A percentile compares a stretch with the other conserved stretches of the same genome.
These are phyloP conservation scores for Eurytoma adleriae DNA, from an alignment of 2,888 invertebrate species.

Conservation along the genomic window DNA sequence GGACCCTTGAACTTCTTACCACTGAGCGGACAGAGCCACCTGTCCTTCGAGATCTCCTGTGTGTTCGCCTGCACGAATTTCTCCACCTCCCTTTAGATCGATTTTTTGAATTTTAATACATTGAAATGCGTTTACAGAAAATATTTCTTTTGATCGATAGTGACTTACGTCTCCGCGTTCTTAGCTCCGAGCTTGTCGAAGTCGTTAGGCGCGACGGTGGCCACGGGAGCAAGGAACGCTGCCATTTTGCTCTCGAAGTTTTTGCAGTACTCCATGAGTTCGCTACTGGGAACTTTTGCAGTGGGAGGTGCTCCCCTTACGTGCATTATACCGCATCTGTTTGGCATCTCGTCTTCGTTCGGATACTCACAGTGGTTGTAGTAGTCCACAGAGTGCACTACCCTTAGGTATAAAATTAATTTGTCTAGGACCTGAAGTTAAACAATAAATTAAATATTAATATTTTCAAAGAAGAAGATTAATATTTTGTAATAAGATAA, in stretches of 20 bases:
- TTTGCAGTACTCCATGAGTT: slow-evolving; percentile 85
- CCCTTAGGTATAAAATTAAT: slow-evolving; percentile 93
- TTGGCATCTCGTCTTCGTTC: slow-evolving; percentile 99
- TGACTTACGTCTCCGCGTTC: slow-evolving; percentile 79
- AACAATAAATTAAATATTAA: background rate
- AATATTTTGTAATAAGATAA: background rate
- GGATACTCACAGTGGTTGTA: slow-evolving; percentile 99
- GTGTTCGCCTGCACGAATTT: slow-evolving; percentile 97
- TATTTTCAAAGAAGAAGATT: too few relatives aligned
- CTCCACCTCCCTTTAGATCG: slow-evolving; percentile 84
- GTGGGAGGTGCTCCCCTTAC: slow-evolving; percentile 93
- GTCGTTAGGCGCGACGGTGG: slow-evolving; percentile 85
- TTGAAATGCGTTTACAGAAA: background rate
- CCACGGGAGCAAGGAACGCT: slow-evolving; percentile 89
- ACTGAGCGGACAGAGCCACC: slow-evolving; percentile 98
- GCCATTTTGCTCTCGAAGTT: slow-evolving; percentile 94
- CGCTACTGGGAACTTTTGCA: slow-evolving; percentile 86
- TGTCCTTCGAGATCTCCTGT: slow-evolving; percentile 97
- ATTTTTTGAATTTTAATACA: background rate
- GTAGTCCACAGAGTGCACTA: slow-evolving; percentile 99
- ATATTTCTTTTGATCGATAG: background rate
- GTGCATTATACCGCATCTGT: slow-evolving; percentile 98
- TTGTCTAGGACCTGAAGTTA: slow-evolving; percentile 80
- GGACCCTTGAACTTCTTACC: slow-evolving; percentile 99
- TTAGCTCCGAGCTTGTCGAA: slow-evolving; percentile 90